Base-by-base conservation (phyloP, 2,888 invertebrate genomes). In the Ornithoptera priamus region DNA sequence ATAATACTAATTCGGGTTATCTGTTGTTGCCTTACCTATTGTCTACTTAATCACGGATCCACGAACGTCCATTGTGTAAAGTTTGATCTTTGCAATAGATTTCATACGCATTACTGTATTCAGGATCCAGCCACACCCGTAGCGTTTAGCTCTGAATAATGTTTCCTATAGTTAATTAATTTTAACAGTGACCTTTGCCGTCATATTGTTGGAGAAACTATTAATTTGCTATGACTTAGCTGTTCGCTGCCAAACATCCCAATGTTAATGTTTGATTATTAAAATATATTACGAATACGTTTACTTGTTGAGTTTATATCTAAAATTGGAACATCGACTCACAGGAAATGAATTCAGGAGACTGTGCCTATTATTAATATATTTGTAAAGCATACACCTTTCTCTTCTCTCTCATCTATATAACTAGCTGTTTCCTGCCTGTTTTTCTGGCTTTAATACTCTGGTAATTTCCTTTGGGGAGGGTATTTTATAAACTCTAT, bases 121-220 rank as follows among this genome's bases (percentile, higher is more conserved):
- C 12, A 53, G 53, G 20, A 17, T 46, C 8, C 8, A 6, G 22
- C 6, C n/a, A 8, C 17, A 61, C 24, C 50, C 20, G 24, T 46
- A 30, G 30, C 30, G 24, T 17, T 60, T 50, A 20, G 6, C 60
- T 53, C 60, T 61, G 66, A 62, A 42, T 57, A 22, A 39, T 67
- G 22, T 62, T 67, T n/a, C 12, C 50, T 58, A 66, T 53, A n/a
- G 64, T 61, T 62, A 63, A 63, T 56, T 70, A 57, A 65, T 69
- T 15, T 6, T 46, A 57, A 8, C 20, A 20, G 57, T 20, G 57
- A 20, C 57, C 57, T 57, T 57, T 20, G 57, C 20, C 57, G 20
- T n/a, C 65, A 60, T 59, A 60, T 36, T 60, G 39, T 60, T 39
- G 15, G 59, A n/a, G n/a, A 60, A 60, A 60, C 18, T 30, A 60